phyloP scores from a whole-genome alignment of 1,140 invertebrate genomes.

The Frieseomelitta varia region DNA sequence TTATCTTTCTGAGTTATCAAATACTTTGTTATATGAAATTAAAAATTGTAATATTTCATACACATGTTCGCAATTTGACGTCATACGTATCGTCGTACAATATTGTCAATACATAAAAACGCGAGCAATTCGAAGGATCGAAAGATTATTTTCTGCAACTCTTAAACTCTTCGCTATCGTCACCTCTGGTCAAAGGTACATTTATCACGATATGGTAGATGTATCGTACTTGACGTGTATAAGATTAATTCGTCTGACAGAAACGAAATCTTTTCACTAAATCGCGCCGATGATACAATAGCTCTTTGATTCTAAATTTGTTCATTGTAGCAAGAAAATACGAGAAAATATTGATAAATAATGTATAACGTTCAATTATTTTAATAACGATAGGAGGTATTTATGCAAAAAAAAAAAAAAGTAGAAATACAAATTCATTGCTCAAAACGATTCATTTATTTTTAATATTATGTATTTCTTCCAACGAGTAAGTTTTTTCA shows the following conservation, averaged over 20 bases:
- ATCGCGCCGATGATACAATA: background rate
- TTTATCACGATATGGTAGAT: slow-evolving; percentile 50
- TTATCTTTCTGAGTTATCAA: no score
- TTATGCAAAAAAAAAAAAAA: no score
- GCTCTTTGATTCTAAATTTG: background rate
- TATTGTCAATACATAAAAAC: slow-evolving; percentile 50
- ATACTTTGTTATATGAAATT: no score
- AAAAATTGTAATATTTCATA: background rate
- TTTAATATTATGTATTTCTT: no score
- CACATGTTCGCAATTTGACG: background rate
- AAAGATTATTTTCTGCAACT: slow-evolving; percentile 53
- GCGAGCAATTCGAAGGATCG: slow-evolving; percentile 35
- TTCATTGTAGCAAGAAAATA: background rate
- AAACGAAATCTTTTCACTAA: background rate
- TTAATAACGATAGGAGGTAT: no score
- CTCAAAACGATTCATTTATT: no score
- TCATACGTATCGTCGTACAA: no score
- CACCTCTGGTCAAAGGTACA: slow-evolving; percentile 48
- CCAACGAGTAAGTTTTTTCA: no score
- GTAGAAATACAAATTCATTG: no score
- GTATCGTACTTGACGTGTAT: slow-evolving; percentile 33
- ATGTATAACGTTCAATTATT: no score
- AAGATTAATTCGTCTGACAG: background rate
- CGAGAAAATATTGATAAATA: no score
- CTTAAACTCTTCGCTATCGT: slow-evolving; percentile 34